Base-by-base conservation (phyloP, 37 sponge, comb jelly and placozoan species). In the Geodia barretti region DNA sequence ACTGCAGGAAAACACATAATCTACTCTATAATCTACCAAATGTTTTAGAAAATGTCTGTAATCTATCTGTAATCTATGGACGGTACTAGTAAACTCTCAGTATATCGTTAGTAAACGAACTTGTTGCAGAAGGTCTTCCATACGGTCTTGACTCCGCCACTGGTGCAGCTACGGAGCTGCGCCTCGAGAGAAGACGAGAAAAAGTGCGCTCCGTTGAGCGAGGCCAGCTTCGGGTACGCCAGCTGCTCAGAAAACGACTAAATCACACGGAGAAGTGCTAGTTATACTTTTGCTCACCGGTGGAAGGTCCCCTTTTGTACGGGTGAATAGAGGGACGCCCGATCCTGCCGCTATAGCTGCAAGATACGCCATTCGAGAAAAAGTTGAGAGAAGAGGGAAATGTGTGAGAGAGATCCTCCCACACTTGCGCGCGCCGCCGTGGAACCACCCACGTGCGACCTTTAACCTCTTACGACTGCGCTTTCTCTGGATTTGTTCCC, bases 281-380 rank as follows among this genome's bases (percentile, higher is more conserved):
- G 39, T 26, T 47, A 24, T 17, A 30, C 7, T 54, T 17, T 24
- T n/a, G 21, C 79, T 89, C 33, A 84, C 85, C 39, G 62, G 84
- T 9, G 80, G 90, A 9, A 84, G 47, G 69, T 80, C 40, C 43
- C 91, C 86, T 34, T 62, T 76, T 23, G 82, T 85, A 63, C 91
- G 80, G 37, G 85, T 70, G 78, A 89, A 89, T 11, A 89, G 67
- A 35, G 89, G 89, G 35, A 83, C 78, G 2, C 82, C 75, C 25
- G 66, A 67, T 38, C 42, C 70, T 26, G 84, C 47, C 23, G 69
- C 73, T 26, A 89, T 78, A 3, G 60, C 81, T n/a, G 85, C 91
- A 41, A 90, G 65, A 36, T 85, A 85, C 17, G 82, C 82, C 84
- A 83, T 83, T 2, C 33, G 11, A 37, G 36, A 4, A 70, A 4